Conservation (phyloP, 2,113 vertebrate species). For the Lonchura striata region DNA sequence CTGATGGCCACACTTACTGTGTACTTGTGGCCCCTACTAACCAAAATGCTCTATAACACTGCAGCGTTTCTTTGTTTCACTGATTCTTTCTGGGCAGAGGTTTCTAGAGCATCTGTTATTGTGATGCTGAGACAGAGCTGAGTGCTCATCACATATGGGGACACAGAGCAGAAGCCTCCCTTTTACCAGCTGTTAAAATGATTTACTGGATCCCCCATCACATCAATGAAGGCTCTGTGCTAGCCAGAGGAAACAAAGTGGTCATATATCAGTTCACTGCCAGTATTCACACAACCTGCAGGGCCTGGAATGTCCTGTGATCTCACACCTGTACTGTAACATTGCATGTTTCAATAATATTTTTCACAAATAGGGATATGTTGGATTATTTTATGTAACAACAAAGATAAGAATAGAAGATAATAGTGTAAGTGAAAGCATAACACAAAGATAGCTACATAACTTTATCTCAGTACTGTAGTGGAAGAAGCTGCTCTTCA, state of each 20-base stretch:
- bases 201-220: not conserved
- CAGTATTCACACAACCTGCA: not conserved
- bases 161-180: not conserved
- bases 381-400: not conserved
- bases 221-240: not conserved
- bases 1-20: not conserved
- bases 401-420: not conserved
- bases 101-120: slow-evolving; percentile 20
- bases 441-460: not conserved
- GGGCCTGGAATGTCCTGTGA: not conserved
- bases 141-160: not conserved
- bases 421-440: not conserved
- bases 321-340: not conserved
- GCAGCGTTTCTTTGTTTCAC: not conserved
- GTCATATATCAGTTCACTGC: not conserved
- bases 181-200: slow-evolving; percentile 2
- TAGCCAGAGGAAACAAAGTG: not conserved
- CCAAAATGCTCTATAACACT: not conserved
- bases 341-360: not conserved
- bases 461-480: not conserved
- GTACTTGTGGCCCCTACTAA: not conserved
- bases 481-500: not conserved
- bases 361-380: not conserved
- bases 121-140: not conserved
- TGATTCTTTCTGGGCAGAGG: slow-evolving; percentile 9